Conservation (phyloP, 2,888 invertebrate species). For the Bibio marci region DNA sequence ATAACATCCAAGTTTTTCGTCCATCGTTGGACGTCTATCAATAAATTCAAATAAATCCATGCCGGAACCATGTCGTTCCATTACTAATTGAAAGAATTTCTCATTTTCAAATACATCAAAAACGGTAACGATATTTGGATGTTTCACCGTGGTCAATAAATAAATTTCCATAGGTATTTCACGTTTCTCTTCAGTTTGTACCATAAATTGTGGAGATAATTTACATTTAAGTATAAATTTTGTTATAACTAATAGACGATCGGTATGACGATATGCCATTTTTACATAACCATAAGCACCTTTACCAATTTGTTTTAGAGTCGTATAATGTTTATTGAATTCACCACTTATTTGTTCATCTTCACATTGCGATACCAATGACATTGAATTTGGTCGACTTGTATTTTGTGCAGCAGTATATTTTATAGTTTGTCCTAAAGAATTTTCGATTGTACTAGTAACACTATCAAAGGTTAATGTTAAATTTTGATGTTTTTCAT, state of each 20-base stretch:
- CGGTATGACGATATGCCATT: slow-evolving; percentile 42
- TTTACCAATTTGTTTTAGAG: slow-evolving; percentile 45
- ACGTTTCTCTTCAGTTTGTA: slow-evolving; percentile 37
- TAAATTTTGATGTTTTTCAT: slow-evolving; percentile 19
- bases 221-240: slow-evolving; percentile 54
- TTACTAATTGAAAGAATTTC: slow-evolving; percentile 53
- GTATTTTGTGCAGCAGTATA: slow-evolving; percentile 12
- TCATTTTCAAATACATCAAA: slow-evolving; percentile 52
- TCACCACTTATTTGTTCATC: slow-evolving; percentile 35
- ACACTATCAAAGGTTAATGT: slow-evolving; percentile 29
- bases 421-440: slow-evolving; percentile 19
- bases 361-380: slow-evolving; percentile 35
- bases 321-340: slow-evolving; percentile 39
- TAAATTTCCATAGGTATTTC: slow-evolving; percentile 47
- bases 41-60: slow-evolving; percentile 68
- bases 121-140: slow-evolving; percentile 49
- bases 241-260: slow-evolving; percentile 44
- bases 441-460: slow-evolving; percentile 27
- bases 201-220: slow-evolving; percentile 17
- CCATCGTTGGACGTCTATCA: slow-evolving; percentile 45
- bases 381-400: slow-evolving; percentile 38
- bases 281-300: slow-evolving; percentile 56
- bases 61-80: slow-evolving; percentile 59
- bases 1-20: slow-evolving; percentile 48
- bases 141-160: slow-evolving; percentile 42